Evolutionary conservation across 2,888 invertebrate genomes (phyloP), one percentile per base, ranked within the genome.

Genomic region (Polylopha cassiicola): DNA sequence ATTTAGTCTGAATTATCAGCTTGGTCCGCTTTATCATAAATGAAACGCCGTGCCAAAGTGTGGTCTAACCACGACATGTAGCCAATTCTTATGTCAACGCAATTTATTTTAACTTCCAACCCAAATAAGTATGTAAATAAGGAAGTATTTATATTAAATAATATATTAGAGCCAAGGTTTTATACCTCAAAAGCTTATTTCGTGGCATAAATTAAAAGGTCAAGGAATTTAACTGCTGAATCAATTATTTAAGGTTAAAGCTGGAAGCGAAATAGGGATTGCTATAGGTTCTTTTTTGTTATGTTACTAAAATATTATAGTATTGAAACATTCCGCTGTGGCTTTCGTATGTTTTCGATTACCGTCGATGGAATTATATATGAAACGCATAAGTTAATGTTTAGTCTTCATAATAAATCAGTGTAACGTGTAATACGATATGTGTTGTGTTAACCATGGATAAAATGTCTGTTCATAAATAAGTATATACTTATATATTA

Each of bases 261-360:
- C n/a, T n/a, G n/a, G n/a, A n/a, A n/a, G n/a, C n/a, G n/a, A n/a
- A n/a, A n/a, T n/a, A n/a, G n/a, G n/a, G n/a, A n/a, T n/a, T n/a
- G n/a, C n/a, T 43, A 4, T 29, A 33, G 23, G 15, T 34, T 33
- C 18, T n/a, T 45, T 32, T 24, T 29, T 23, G 29, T 29, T 21
- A 26, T 31, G 33, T 3, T 27, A 24, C 38, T 43, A 37, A 34
- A 34, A 21, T 31, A 31, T 18, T 26, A 13, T 39, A 39, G n/a
- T n/a, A n/a, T n/a, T 50, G 46, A 55, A 47, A 67, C 68, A 69
- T 69, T 69, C 68, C 68, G 59, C 54, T 43, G 39, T 53, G 50
- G 62, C 66, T 66, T 63, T 57, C 15, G 53, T 63, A 47, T 58
- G 55, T 61, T 53, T 60, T 55, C 39, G 57, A 48, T 47, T 47